A percentile compares a stretch with the other conserved stretches of the same genome.
These are phyloP conservation scores for Lepus timidus DNA, from an alignment of 2,113 vertebrate species.

Conservation along the genomic window DNA sequence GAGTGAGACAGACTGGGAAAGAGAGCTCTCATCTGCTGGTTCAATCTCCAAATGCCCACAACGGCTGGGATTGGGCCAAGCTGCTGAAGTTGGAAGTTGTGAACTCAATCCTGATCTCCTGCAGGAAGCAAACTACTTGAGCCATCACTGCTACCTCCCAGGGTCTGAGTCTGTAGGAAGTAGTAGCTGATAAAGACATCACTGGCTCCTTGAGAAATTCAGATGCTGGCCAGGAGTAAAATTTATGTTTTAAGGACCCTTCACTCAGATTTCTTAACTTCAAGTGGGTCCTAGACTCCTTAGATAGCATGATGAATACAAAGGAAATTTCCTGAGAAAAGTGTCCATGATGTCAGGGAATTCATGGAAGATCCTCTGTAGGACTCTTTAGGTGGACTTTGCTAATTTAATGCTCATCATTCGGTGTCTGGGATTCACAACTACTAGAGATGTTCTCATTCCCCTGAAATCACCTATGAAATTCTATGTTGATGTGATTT, in stretches of 20 bases:
- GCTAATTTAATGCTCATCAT: background rate
- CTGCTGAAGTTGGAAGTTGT: too few relatives aligned
- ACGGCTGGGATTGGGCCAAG: too few relatives aligned
- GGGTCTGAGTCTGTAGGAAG: too few relatives aligned
- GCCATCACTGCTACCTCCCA: too few relatives aligned
- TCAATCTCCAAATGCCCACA: too few relatives aligned
- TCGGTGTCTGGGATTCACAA: background rate
- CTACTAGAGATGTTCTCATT: background rate
- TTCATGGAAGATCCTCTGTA: background rate
- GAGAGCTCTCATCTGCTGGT: too few relatives aligned
- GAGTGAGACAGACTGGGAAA: too few relatives aligned
- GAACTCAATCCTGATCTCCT: too few relatives aligned
- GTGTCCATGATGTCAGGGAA: background rate
- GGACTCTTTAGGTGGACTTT: background rate
- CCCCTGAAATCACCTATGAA: background rate
- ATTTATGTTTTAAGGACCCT: background rate
- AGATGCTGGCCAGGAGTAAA: background rate
- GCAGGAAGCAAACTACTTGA: too few relatives aligned
- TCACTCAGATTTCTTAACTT: background rate
- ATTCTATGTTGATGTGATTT: background rate
- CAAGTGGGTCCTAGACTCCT: background rate
- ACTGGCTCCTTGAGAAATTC: background rate
- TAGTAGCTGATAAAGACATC: background rate
- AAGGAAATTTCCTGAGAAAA: slow-evolving; percentile 2
- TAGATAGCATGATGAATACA: background rate